Conservation (phyloP, 2,888 invertebrate species). For the Sinopyrophorus schimmeli region DNA sequence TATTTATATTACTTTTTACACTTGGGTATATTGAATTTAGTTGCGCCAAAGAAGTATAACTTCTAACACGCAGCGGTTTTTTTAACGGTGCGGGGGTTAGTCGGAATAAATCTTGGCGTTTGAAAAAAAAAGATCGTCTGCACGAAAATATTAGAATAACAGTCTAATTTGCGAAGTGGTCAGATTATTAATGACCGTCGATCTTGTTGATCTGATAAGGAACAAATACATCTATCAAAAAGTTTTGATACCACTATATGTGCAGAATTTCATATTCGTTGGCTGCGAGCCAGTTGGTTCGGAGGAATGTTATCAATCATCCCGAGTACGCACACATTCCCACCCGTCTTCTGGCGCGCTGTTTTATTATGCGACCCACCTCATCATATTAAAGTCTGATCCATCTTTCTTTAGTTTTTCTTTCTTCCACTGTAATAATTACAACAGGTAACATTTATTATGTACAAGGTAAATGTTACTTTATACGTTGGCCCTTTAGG, state of each 20-base stretch:
- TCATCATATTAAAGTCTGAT: slow-evolving; percentile 52
- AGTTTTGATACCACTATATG: slow-evolving; percentile 32
- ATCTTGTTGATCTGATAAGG: slow-evolving; percentile 31
- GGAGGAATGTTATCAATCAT: slow-evolving; percentile 45
- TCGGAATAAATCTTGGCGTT: no score
- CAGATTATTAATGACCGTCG: slow-evolving; percentile 25
- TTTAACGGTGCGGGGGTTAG: no score
- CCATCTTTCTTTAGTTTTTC: slow-evolving; percentile 45
- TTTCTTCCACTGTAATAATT: slow-evolving; percentile 32
- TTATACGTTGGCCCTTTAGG: slow-evolving; percentile 8
- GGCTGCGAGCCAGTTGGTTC: slow-evolving; percentile 40
- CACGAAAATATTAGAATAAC: slow-evolving; percentile 16
- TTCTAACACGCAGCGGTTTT: no score
- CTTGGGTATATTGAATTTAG: no score
- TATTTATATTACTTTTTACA: no score
- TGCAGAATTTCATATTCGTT: slow-evolving; percentile 36
- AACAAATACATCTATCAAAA: slow-evolving; percentile 33
- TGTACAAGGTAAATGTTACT: slow-evolving; percentile 19
- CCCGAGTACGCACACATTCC: slow-evolving; percentile 40
- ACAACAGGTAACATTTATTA: slow-evolving; percentile 23
- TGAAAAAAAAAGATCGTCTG: no score
- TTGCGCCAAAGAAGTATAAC: no score
- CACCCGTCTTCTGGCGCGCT: slow-evolving; percentile 39
- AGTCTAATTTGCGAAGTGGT: slow-evolving; percentile 28
- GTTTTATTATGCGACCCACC: slow-evolving; percentile 47